Percentiles rank a stretch among this genome's conserved stretches.
Evolutionary conservation across 2,888 invertebrate genomes (phyloP).

Genomic region (Lysandra bellargus): DNA sequence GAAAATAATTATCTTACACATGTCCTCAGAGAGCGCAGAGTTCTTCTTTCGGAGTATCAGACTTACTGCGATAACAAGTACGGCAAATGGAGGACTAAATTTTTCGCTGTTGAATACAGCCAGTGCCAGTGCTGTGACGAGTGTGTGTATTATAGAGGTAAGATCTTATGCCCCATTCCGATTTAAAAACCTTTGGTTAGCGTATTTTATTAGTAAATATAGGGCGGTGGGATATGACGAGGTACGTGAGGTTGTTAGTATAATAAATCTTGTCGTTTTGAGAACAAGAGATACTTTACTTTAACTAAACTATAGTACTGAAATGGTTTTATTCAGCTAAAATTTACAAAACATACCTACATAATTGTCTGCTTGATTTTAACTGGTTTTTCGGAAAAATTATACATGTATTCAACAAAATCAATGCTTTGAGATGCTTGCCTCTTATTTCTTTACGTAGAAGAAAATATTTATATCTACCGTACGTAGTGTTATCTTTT

Average conservation of each 20-base stretch:
- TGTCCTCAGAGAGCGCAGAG: constrained; percentile 56
- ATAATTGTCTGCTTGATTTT: too few relatives aligned
- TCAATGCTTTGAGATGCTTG: background rate
- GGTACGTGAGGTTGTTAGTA: too few relatives aligned
- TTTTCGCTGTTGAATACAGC: constrained; percentile 63
- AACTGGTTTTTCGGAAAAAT: too few relatives aligned
- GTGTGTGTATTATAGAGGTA: constrained; percentile 68
- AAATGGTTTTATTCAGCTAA: too few relatives aligned
- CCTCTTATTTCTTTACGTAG: too few relatives aligned
- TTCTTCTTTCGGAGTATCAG: constrained; percentile 54
- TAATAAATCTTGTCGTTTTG: too few relatives aligned
- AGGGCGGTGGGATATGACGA: too few relatives aligned
- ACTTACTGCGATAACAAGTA: constrained; percentile 66
- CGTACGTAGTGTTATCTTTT: background rate
- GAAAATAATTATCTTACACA: constrained; percentile 7
- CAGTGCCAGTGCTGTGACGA: constrained; percentile 72
- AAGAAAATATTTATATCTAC: background rate
- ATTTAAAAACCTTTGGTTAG: background rate
- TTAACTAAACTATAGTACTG: too few relatives aligned
- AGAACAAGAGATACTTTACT: too few relatives aligned
- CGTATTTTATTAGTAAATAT: too few relatives aligned
- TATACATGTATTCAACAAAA: too few relatives aligned
- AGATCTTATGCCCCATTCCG: background rate
- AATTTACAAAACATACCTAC: too few relatives aligned
- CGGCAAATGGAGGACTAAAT: constrained; percentile 65